Percentiles rank a stretch among this genome's conserved stretches.
phyloP scores from a whole-genome alignment of 2,797 vertebrate genomes.

The Gymnocypris eckloni region DNA sequence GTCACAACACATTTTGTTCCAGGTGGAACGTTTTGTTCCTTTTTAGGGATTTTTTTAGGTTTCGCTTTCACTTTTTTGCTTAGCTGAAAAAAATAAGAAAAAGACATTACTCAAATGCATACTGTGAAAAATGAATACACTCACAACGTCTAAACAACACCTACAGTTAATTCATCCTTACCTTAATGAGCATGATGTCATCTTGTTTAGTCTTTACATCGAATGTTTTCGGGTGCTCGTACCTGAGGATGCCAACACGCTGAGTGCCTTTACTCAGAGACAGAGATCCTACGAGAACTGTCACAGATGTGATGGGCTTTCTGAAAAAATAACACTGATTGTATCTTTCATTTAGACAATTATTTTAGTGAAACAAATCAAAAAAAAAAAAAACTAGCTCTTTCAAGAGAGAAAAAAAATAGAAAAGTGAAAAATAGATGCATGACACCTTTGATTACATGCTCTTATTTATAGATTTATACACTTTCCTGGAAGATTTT shows the following conservation, averaged over 20 bases:
- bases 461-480: neutral
- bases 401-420: neutral
- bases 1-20: conserved; percentile 61
- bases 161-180: neutral
- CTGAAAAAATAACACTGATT: neutral
- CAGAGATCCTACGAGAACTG: conserved; percentile 57
- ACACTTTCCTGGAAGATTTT: neutral
- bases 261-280: conserved; percentile 51
- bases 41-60: conserved; percentile 49
- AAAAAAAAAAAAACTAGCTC: too few relatives aligned
- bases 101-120: neutral
- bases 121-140: neutral
- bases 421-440: neutral
- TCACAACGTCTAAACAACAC: neutral
- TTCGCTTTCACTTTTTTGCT: conserved; percentile 37
- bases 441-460: neutral
- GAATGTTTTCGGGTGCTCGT: conserved; percentile 18
- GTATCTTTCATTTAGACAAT: too few relatives aligned
- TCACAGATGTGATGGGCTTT: neutral
- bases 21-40: conserved; percentile 33
- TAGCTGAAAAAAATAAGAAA: conserved; percentile 45
- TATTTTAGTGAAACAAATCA: neutral
- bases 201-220: conserved; percentile 13
- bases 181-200: conserved; percentile 67
- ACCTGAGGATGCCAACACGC: conserved; percentile 29